Evolutionary conservation across 2,888 invertebrate species (phyloP).

Genomic region (Nymphalis polychloros): DNA sequence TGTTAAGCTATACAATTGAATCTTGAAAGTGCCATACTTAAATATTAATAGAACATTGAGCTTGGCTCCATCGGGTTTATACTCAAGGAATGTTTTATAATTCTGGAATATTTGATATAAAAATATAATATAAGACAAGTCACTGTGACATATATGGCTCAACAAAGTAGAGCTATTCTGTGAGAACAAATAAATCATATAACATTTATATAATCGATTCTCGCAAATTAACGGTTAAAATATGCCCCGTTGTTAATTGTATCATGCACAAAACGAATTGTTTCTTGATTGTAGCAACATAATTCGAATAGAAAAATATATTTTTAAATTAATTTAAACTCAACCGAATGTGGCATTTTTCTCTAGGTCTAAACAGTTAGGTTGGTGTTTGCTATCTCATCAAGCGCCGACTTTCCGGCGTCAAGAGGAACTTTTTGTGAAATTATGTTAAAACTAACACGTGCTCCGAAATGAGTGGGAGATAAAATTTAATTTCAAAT

Average conservation of each 20-base stretch:
- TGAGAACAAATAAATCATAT: too few relatives aligned
- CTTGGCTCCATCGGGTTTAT: constrained; percentile 2
- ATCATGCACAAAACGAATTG: too few relatives aligned
- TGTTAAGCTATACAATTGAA: constrained; percentile 25
- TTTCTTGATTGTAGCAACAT: neutral
- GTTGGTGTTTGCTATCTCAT: constrained; percentile 4
- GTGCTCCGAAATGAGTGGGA: constrained; percentile 17
- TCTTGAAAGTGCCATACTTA: constrained; percentile 9
- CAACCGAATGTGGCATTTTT: neutral
- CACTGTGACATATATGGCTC: too few relatives aligned
- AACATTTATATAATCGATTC: too few relatives aligned
- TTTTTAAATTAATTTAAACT: neutral
- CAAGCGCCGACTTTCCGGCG: constrained; percentile 11
- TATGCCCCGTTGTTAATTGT: too few relatives aligned
- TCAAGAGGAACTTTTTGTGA: constrained; percentile 23
- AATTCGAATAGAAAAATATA: neutral
- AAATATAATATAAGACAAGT: too few relatives aligned
- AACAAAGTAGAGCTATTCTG: too few relatives aligned
- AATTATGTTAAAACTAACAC: constrained; percentile 25
- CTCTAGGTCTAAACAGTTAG: neutral
- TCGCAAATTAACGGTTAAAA: too few relatives aligned
- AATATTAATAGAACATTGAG: constrained; percentile 18
- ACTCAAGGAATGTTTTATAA: too few relatives aligned
- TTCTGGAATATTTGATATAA: too few relatives aligned
- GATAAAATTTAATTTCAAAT: constrained; percentile 28